Conservation (phyloP, 1,140 invertebrate species). For the Drosophila miranda region DNA sequence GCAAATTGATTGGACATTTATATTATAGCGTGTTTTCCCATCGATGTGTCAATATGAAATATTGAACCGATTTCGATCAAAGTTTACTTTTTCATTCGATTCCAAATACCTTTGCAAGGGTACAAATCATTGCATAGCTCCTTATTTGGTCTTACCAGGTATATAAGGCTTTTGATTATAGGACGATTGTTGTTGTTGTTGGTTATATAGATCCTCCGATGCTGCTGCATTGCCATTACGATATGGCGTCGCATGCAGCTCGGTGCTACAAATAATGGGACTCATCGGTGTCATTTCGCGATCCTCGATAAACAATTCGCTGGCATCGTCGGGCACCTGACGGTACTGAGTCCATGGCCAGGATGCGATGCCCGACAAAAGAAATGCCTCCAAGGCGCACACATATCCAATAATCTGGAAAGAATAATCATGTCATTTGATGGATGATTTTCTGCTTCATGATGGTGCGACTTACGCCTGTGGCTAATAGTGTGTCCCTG, state of each 20-base stretch:
- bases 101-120: too few species aligned
- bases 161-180: constrained; percentile 83
- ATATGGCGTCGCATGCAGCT: constrained; percentile 70
- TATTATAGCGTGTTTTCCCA: too few species aligned
- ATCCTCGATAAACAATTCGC: constrained; percentile 83
- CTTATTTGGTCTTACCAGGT: constrained; percentile 65
- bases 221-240: constrained; percentile 74
- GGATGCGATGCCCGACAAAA: constrained; percentile 82
- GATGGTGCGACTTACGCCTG: constrained; percentile 80
- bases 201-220: constrained; percentile 76
- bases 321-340: constrained; percentile 83
- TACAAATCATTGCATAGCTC: too few species aligned
- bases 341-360: constrained; percentile 83
- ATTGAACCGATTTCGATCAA: too few species aligned
- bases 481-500: constrained; percentile 83
- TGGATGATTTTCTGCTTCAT: too few species aligned
- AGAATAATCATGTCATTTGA: too few species aligned
- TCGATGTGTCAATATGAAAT: too few species aligned
- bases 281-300: constrained; percentile 82
- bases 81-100: too few species aligned
- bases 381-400: constrained; percentile 83
- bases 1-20: too few species aligned
- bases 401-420: constrained; percentile 83
- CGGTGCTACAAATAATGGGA: constrained; percentile 77
- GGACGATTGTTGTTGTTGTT: constrained; percentile 81